phyloP scores from a whole-genome alignment of 1,140 invertebrate species.

The Sitobion miscanthi region DNA sequence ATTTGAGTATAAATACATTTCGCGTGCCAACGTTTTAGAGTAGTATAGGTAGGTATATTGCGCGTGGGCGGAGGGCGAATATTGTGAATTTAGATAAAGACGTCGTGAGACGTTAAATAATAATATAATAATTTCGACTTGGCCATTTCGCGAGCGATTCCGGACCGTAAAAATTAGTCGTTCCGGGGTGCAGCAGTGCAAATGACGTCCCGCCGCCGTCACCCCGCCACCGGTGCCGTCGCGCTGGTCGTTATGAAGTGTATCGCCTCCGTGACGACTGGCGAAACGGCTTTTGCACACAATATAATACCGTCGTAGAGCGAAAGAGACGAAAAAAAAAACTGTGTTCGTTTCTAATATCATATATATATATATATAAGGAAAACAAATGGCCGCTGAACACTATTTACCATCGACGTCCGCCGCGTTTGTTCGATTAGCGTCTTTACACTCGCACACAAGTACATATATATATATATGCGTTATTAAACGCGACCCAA shows the following conservation, averaged over 20 bases:
- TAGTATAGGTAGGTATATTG: background rate
- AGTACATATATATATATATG: background rate
- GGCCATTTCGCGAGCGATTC: background rate
- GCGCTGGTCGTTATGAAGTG: background rate
- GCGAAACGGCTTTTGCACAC: background rate
- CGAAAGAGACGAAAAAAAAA: background rate
- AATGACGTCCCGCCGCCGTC: background rate
- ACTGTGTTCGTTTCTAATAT: background rate
- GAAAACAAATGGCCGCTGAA: background rate
- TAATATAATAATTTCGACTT: background rate
- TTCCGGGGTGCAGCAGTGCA: background rate
- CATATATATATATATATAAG: no score
- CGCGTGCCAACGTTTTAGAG: background rate
- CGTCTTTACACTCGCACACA: background rate
- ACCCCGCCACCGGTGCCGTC: background rate
- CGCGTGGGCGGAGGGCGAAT: background rate
- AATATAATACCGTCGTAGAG: background rate
- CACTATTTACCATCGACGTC: background rate
- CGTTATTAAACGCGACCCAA: background rate
- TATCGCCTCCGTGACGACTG: background rate
- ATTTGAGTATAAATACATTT: no score
- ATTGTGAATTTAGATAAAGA: background rate
- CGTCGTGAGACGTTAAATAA: background rate
- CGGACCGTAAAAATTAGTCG: conserved; percentile 27
- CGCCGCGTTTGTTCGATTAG: background rate